Conservation (phyloP, 2,113 vertebrate genomes). For the Aix galericulata region DNA sequence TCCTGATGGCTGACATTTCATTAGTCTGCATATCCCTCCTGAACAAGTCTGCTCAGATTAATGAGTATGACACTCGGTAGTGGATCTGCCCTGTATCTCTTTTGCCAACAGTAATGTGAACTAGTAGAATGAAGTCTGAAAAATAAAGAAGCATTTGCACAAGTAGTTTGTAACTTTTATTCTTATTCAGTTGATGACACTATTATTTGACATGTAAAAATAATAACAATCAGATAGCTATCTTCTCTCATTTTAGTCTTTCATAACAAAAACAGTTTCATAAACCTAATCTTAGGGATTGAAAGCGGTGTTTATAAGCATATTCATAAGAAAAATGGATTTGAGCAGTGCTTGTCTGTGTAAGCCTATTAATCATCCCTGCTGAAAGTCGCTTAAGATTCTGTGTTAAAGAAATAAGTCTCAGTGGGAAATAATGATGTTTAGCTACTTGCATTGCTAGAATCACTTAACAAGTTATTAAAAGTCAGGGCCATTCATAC, state of each 20-base stretch:
- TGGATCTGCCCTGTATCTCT: background rate
- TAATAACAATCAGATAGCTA: background rate
- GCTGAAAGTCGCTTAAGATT: background rate
- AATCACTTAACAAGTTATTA: background rate
- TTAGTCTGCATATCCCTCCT: background rate
- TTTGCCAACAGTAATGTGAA: background rate
- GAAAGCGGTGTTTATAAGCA: background rate
- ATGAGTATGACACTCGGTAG: background rate
- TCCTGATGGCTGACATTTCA: background rate
- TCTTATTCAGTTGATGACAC: background rate
- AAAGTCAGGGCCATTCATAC: background rate
- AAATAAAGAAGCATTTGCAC: background rate
- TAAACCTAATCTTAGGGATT: background rate
- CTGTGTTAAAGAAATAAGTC: background rate
- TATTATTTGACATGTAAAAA: background rate
- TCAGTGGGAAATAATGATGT: background rate
- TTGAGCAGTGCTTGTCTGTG: background rate
- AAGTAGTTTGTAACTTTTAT: background rate
- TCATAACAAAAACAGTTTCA: background rate
- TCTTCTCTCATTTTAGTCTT: background rate
- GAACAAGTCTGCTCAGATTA: background rate
- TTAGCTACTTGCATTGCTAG: background rate
- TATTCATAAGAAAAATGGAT: background rate
- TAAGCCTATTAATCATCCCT: background rate
- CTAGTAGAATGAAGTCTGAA: background rate